phyloP scores from a whole-genome alignment of 2,113 vertebrate genomes.

The Nothocercus nigrocapillus region DNA sequence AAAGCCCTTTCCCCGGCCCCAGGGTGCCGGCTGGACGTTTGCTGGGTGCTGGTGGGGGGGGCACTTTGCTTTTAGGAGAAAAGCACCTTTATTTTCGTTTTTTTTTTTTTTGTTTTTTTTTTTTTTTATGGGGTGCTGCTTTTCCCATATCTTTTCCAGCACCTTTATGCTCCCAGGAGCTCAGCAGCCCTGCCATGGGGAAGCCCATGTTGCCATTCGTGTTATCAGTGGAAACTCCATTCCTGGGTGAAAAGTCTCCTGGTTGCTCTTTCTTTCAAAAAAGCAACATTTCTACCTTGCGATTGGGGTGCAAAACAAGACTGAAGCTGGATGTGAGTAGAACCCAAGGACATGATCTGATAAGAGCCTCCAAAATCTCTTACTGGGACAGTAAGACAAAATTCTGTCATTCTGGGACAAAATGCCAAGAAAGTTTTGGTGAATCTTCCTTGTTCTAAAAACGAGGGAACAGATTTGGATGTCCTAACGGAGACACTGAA shows the following conservation, averaged over 20 bases:
- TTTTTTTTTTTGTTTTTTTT: too few species aligned
- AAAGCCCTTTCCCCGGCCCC: accelerated
- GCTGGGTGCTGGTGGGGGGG: too few species aligned
- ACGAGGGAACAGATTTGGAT: background rate
- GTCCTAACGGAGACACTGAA: background rate
- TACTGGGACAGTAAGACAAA: too few species aligned
- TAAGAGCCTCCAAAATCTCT: background rate
- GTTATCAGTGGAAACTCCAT: background rate
- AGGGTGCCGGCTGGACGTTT: accelerated
- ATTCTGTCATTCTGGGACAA: too few species aligned
- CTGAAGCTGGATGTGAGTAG: background rate
- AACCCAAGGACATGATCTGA: background rate
- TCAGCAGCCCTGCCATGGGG: too few species aligned
- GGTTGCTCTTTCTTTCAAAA: background rate
- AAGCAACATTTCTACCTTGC: background rate
- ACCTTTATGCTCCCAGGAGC: too few species aligned
- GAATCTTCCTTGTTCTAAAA: background rate
- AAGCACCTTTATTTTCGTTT: too few species aligned
- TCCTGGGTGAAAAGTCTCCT: background rate
- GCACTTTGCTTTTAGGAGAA: background rate
- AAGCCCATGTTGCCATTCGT: background rate
- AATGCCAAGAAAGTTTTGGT: background rate
- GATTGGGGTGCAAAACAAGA: background rate
- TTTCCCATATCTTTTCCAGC: too few species aligned
- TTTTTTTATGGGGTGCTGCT: too few species aligned